A percentile compares a stretch with the other conserved stretches of the same genome.
Evolutionary conservation across 2,888 invertebrate species (phyloP).

Genomic region (Phlogophora meticulosa): DNA sequence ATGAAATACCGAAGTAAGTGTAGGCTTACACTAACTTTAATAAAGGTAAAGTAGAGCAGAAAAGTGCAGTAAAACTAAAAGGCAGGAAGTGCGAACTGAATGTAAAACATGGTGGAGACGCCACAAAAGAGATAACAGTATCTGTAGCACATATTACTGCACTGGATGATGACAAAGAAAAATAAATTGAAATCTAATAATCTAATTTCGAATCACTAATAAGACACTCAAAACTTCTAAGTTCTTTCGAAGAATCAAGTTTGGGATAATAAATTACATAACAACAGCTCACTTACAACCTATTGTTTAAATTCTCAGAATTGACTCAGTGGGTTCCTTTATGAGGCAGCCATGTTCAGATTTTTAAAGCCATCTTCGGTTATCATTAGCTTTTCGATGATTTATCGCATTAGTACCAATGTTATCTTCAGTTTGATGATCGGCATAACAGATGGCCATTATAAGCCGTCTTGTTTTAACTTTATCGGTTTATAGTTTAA

Average conservation of each 20-base stretch:
- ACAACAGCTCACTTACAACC: conserved; percentile 36
- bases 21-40: neutral
- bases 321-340: conserved; percentile 21
- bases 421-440: conserved; percentile 39
- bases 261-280: conserved; percentile 50
- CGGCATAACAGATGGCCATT: conserved; percentile 52
- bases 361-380: conserved; percentile 23
- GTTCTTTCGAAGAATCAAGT: conserved; percentile 45
- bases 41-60: conserved; percentile 5
- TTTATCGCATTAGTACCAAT: conserved; percentile 39
- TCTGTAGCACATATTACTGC: no score
- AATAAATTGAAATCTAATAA: neutral
- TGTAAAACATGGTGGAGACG: neutral
- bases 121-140: neutral
- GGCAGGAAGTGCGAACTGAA: conserved; percentile 8
- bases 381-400: conserved; percentile 32
- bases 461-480: conserved; percentile 44
- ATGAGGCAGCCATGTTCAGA: conserved; percentile 23
- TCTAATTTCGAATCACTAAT: neutral
- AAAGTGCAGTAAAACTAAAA: conserved; percentile 19
- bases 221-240: conserved; percentile 9
- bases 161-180: neutral
- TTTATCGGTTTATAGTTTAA: conserved; percentile 55
- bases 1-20: conserved; percentile 6
- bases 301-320: conserved; percentile 61